Base-by-base conservation (phyloP, 2,888 invertebrate genomes). In the Homarus gammarus region DNA sequence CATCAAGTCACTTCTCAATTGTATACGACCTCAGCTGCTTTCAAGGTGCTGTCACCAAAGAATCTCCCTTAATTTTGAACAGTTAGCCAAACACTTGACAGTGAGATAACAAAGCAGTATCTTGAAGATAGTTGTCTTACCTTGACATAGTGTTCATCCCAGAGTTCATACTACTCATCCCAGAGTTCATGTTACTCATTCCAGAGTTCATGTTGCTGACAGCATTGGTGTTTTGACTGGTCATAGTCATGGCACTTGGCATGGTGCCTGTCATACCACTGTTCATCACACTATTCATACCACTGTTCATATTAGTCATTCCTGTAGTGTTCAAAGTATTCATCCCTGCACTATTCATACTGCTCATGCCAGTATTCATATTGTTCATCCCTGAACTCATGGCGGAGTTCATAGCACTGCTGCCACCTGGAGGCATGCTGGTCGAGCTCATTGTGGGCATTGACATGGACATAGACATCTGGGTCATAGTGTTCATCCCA, bases 121-220 rank as follows among this genome's bases (percentile, higher is more conserved):
- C n/a, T n/a, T n/a, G n/a, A n/a, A n/a, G n/a, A 38, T 22, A 73
- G 22, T 38, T 73, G 27, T 68, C 64, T 84, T 72, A 89, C 89
- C 89, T 89, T 64, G 89, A 77, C 90, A 91, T 90, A 31, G 22
- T 90, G 49, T 83, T 89, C 90, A 87, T 75, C 22, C 64, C 79
- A 18, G 77, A 68, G 56, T 73, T 87, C 75, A 91, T 84, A 38
- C 18, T 56, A 49, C 68, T 79, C 84, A 85, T 78, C 22, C 49
- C 73, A 22, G 61, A 38, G 84, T 91, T 92, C 61, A 90, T 89
- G 82, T 90, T 90, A 36, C 89, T 91, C 84, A 92, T 92, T 68
- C 92, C 92, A 73, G 92, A 91, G 49, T 85, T 87, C 92, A 93
- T 92, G 72, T 89, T 83, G 85, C 90, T 92, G 90, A 92, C 92